Evolutionary conservation across 2,113 vertebrate genomes (phyloP), one percentile per base, ranked within the genome.

Genomic region (Myanophis thanlyinensis): DNA sequence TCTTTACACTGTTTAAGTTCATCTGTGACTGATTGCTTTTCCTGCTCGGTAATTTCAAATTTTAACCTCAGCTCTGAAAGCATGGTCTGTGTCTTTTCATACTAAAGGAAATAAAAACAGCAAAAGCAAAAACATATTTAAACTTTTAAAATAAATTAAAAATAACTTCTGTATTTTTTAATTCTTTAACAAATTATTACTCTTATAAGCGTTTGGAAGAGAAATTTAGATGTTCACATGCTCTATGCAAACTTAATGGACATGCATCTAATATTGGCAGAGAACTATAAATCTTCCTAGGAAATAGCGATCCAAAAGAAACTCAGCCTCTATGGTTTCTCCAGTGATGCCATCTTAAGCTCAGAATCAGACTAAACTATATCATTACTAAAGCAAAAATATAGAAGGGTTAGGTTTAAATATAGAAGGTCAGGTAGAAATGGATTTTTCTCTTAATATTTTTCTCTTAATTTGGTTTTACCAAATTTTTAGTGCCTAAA

Each of bases 1-100:
- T 98, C 98, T 97, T 98, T 98, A 97, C 99, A 99, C 94, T 99
- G 98, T 97, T 99, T 98, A 97, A 99, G 98, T 96, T 99, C 99
- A 93, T 99, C 98, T 47, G 98, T 96, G 95, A 99, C 98, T 95
- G 98, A 98, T 73, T 98, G 98, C 93, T 99, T 99, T 97, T 99
- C 98, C 95, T 98, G 97, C 96, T 99, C 99, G 51, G 98, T 98
- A 95, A 97, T 96, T 96, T 99, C 98, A 88, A 98, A 99, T 90
- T 98, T 98, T 87, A 98, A 97, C 97, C 98, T 98, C 95, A 99
- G 98, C 94, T 99, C 99, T 1, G 97, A 97, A 92, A 99, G 98
- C 97, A 98, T 98, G 62, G 95, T 98, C 98, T 99, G 98, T 91
- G 98, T 98, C 96, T 98, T 98, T 97, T 99, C 99, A 97, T 98